Base-by-base conservation (phyloP, 2,888 invertebrate species). In the Drosophila lutescens region DNA sequence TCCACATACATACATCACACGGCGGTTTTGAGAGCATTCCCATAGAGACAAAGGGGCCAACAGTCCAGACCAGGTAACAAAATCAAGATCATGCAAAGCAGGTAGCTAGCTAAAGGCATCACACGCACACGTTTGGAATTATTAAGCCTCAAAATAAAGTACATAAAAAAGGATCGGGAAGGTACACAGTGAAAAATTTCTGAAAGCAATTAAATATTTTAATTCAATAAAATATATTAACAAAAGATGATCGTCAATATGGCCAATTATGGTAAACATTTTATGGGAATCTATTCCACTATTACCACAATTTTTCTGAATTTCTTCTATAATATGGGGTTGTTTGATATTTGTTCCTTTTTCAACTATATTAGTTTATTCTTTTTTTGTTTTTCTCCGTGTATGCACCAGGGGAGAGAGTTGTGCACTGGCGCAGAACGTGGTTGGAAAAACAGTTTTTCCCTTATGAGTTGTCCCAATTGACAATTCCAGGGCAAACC, bases 341-440 rank as follows among this genome's bases (percentile, higher is more conserved):
- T 10, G 2, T 10, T 32, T 10, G 6, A 10, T 32, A 9, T 2
- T 9, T 9, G 32, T 32, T 8, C 1, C 3, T 20, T 20, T 20
- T 20, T 20, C 2, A 26, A 26, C 0, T 32, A 34, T 10, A 10
- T 10, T 12, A 10, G n/a, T 38, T n/a, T 38, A 5, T 12, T 4
- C 4, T 12, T 4, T 12, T 34, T 12, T 34, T 3, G 32, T 34
- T 23, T 3, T 12, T 58, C 7, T 13, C 41, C 20, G 32, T 59
- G 49, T 26, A 20, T 54, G 38, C 40, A 26, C 17, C 53, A 50
- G 70, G 61, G 65, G 57, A 60, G 50, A 54, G 44, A 36, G 36
- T 38, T 70, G 76, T 83, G 86, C 86, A 86, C 83, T 76, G 69
- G 80, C 75, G 75, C 86, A 86, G 72, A 86, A 78, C 84, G 84